These are phyloP conservation scores for Chydorus sphaericus DNA, from an alignment of 2,888 invertebrate genomes.

Conservation along the genomic window DNA sequence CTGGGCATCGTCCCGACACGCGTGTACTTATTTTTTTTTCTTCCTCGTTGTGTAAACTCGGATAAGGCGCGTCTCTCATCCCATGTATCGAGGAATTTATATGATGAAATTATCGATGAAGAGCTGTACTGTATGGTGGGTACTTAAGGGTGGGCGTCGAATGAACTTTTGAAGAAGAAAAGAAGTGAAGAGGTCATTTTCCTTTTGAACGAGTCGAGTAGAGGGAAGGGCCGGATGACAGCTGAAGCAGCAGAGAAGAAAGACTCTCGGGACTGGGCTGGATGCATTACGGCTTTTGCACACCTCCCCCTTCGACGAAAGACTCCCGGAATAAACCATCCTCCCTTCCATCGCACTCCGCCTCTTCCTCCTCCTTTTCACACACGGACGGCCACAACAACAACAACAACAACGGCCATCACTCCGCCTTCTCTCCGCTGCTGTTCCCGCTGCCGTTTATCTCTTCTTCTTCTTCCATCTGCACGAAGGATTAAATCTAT, in stretches of 20 bases:
- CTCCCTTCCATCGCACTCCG: background rate
- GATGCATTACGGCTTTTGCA: too few species aligned
- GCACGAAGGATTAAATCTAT: background rate
- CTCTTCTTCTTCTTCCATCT: background rate
- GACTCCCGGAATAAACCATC: background rate
- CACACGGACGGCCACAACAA: too few species aligned
- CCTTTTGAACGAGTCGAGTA: conserved; percentile 2
- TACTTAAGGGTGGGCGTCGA: too few species aligned
- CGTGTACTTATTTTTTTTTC: background rate
- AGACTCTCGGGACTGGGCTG: conserved; percentile 2
- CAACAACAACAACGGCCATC: too few species aligned
- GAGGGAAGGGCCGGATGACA: conserved; percentile 5
- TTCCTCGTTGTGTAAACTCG: too few species aligned
- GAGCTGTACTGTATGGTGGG: too few species aligned
- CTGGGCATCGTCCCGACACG: background rate
- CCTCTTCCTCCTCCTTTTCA: background rate
- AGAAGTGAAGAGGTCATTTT: too few species aligned
- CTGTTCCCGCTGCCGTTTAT: background rate
- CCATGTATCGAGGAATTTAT: conserved; percentile 5
- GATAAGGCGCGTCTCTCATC: too few species aligned
- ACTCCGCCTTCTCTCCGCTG: background rate
- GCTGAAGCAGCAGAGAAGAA: background rate
- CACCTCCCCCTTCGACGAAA: background rate
- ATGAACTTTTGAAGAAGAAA: too few species aligned
- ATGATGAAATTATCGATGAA: conserved; percentile 5